These are phyloP conservation scores for Sorex fumeus DNA, from an alignment of 2,113 vertebrate genomes.

Conservation along the genomic window DNA sequence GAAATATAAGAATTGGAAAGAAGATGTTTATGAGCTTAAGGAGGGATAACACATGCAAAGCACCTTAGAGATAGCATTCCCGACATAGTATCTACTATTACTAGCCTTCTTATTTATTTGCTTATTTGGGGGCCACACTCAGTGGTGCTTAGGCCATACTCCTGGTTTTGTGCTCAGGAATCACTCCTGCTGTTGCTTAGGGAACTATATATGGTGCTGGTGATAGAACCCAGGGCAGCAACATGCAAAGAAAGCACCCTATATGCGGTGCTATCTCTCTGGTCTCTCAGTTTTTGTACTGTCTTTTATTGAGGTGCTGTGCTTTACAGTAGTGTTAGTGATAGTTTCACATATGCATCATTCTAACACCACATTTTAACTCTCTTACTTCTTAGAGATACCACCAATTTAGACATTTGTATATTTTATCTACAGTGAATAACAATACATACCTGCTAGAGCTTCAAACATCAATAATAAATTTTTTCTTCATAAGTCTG, in stretches of 20 bases:
- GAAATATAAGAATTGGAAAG: neutral
- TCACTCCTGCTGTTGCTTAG: too few relatives aligned
- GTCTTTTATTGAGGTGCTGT: too few relatives aligned
- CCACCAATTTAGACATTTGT: neutral
- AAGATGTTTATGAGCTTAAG: neutral
- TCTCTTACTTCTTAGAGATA: conserved; percentile 26
- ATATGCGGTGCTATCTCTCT: neutral
- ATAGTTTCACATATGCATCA: too few relatives aligned
- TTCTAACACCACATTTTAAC: neutral
- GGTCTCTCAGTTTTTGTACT: too few relatives aligned
- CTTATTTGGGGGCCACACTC: too few relatives aligned
- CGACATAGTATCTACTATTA: neutral
- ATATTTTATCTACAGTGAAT: neutral
- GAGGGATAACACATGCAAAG: neutral
- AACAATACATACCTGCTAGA: neutral
- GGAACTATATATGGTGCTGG: too few relatives aligned
- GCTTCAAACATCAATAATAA: conserved; percentile 3
- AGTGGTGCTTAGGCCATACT: too few relatives aligned
- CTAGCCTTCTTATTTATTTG: neutral
- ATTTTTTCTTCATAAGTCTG: neutral
- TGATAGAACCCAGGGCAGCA: too few relatives aligned
- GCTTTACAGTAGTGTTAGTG: too few relatives aligned
- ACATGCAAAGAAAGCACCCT: too few relatives aligned
- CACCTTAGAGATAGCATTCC: neutral
- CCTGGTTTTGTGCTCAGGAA: too few relatives aligned